Base-by-base conservation (phyloP, 1,140 invertebrate species). In the Drosophila sturtevanti region DNA sequence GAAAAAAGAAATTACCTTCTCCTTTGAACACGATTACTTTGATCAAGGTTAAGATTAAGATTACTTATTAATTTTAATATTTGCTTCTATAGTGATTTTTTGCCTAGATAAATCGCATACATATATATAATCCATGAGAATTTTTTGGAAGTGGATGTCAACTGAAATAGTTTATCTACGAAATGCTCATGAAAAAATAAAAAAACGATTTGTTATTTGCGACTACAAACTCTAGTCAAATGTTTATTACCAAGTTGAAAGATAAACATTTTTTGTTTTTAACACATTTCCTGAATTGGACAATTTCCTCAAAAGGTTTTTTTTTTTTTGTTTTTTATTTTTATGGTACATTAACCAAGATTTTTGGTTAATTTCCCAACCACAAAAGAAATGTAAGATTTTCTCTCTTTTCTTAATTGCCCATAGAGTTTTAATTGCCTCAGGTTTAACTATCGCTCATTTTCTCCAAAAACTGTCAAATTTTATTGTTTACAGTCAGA, bases 221-320 rank as follows among this genome's bases (percentile, higher is more conserved):
- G 4, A 6, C 7, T 31, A 31, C 5, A 31, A 31, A 6, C 27
- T 31, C 27, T 6, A 4, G 27, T 4, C 27, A 44, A 51, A 51
- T 51, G 12, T 52, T 22, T 12, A 51, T 51, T 51, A 11, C 44
- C 9, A 11, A 16, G 18, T 12, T 37, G 0, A 52, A 63, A 48
- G 6, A 1, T 14, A 1, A 24, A 14, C 31, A 31, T 6, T 31
- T 4, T 51, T 44, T 18, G n/a, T n/a, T 22, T 54, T 61, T 18
- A 34, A 75, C 58, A 4, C 12, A 22, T 21, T 72, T 73, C 27
- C 31, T 22, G 16, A 10, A 31, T 48, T 24, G 16, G 22, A 44
- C 35, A 44, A 61, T 61, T 61, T 61, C 38, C 38, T 27, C 0
- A 2, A 35, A 35, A 35, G 12, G 0, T 12, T 21, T 21, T 10